phyloP scores from a whole-genome alignment of 2,113 vertebrate genomes.

The Syrrhaptes paradoxus region DNA sequence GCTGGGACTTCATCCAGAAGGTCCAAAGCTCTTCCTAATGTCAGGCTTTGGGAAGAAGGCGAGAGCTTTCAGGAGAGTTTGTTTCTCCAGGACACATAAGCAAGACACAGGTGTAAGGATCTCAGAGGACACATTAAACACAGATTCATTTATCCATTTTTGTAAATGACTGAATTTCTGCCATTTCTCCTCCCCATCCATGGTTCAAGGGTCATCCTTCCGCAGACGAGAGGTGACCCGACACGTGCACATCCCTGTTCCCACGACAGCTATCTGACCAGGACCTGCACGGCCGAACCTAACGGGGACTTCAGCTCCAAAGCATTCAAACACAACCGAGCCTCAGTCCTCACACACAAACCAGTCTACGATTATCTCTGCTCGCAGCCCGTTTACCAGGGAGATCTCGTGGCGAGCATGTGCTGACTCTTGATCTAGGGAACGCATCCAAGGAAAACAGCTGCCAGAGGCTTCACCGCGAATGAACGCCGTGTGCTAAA shows the following conservation, averaged over 20 bases:
- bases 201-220: not conserved
- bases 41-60: not conserved
- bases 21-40: not conserved
- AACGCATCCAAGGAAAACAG: constrained; percentile 61
- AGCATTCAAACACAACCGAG: not conserved
- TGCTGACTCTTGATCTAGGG: constrained; percentile 61
- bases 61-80: not conserved
- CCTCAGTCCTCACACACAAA: not conserved
- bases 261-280: not conserved
- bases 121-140: not conserved
- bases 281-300: not conserved
- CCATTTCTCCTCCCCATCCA: not conserved
- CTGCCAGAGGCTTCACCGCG: constrained; percentile 41
- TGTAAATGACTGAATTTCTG: not conserved
- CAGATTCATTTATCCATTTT: not conserved
- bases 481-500: constrained; percentile 44
- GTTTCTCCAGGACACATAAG: not conserved
- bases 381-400: constrained; percentile 28
- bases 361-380: constrained; percentile 33
- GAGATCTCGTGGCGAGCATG: constrained; percentile 51
- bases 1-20: not conserved
- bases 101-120: not conserved
- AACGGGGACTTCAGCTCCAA: not conserved
- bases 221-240: not conserved
- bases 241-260: rapidly evolving